These are phyloP conservation scores for Rhincodon typus DNA, from an alignment of 2,797 vertebrate species.

Conservation along the genomic window DNA sequence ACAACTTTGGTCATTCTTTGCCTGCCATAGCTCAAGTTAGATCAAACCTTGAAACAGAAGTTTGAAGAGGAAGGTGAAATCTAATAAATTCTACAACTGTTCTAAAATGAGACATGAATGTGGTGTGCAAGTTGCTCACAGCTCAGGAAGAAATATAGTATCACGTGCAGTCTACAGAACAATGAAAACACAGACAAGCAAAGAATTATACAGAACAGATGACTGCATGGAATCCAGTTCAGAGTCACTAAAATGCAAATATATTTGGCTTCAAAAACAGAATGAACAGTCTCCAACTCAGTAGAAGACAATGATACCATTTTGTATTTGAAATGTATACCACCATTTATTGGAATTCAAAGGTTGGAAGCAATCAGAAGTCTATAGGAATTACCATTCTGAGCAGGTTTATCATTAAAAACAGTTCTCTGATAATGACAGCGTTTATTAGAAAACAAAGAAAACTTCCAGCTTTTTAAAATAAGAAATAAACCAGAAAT, in stretches of 20 bases:
- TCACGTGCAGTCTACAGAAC: background rate
- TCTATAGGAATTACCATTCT: constrained; percentile 61
- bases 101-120: background rate
- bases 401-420: constrained; percentile 69
- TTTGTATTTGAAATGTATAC: constrained; percentile 66
- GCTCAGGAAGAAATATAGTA: background rate
- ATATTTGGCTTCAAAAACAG: background rate
- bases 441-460: constrained; percentile 29
- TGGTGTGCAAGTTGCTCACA: no score
- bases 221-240: background rate
- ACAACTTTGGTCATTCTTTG: background rate
- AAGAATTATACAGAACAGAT: background rate
- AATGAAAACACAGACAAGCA: background rate
- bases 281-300: background rate
- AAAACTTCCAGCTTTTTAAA: constrained; percentile 21
- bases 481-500: constrained; percentile 30
- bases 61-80: background rate
- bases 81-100: background rate
- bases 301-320: constrained; percentile 8
- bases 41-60: background rate
- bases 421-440: constrained; percentile 58
- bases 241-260: background rate
- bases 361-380: constrained; percentile 76
- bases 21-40: background rate
- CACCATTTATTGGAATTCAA: constrained; percentile 90